Evolutionary conservation across 2,797 vertebrate species (phyloP).

Genomic region (Esox masquinongy): DNA sequence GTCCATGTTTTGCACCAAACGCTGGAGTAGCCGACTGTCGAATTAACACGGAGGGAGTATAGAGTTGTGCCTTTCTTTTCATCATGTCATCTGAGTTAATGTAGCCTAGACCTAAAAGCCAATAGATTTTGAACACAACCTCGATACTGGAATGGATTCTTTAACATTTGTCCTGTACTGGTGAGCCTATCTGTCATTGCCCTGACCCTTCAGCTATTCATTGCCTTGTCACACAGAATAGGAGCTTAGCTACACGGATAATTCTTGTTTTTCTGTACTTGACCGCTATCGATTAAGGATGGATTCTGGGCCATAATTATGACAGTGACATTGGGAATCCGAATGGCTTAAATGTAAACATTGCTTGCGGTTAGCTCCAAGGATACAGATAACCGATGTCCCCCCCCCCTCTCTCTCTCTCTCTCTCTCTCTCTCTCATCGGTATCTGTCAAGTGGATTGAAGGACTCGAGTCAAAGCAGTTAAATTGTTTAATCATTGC

Average conservation of each 20-base stretch:
- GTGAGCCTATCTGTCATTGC: slow-evolving; percentile 78
- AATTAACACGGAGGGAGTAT: background rate
- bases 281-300: slow-evolving; percentile 37
- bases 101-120: background rate
- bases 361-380: slow-evolving; percentile 21
- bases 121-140: background rate
- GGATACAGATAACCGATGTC: slow-evolving; percentile 7
- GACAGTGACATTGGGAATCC: background rate
- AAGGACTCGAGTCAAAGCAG: slow-evolving; percentile 12
- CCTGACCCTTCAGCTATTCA: slow-evolving; percentile 72
- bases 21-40: background rate
- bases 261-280: slow-evolving; percentile 67
- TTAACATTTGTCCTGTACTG: slow-evolving; percentile 35
- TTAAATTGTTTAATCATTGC: background rate
- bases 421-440: slow-evolving; percentile 21
- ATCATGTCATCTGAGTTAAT: background rate
- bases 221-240: slow-evolving; percentile 18
- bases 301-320: slow-evolving; percentile 1
- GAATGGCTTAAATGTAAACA: slow-evolving; percentile 43
- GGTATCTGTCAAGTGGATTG: slow-evolving; percentile 16
- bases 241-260: slow-evolving; percentile 64
- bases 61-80: background rate
- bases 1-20: slow-evolving; percentile 1
- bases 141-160: slow-evolving; percentile 14
- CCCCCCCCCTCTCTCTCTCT: slow-evolving; percentile 7